phyloP scores from a whole-genome alignment of 2,113 vertebrate genomes.

The Eurystomus gularis region DNA sequence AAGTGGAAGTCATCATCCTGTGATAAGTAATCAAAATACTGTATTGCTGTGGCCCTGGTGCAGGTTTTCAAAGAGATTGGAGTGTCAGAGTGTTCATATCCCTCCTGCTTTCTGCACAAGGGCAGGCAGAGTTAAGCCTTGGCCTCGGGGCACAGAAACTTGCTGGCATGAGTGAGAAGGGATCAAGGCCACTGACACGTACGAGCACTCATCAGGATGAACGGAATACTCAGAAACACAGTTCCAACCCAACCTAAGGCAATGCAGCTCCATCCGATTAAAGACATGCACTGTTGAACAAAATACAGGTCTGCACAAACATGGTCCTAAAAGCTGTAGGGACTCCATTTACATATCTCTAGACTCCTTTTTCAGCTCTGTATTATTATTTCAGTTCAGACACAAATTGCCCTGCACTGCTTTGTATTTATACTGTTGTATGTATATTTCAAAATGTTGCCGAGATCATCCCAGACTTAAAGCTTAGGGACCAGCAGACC shows the following conservation, averaged over 20 bases:
- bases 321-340: neutral
- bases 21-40: neutral
- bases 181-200: neutral
- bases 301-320: neutral
- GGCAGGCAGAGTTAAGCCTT: slow-evolving; percentile 18
- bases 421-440: neutral
- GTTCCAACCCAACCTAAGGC: neutral
- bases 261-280: neutral
- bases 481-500: neutral
- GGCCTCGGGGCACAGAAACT: neutral
- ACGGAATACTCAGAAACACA: neutral
- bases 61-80: neutral
- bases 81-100: neutral
- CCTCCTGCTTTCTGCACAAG: neutral
- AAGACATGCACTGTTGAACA: neutral
- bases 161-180: neutral
- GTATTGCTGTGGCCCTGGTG: neutral
- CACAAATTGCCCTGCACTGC: neutral
- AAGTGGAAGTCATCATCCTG: neutral
- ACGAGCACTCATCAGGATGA: neutral
- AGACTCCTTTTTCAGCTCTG: neutral
- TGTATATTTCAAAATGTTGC: neutral
- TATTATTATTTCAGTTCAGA: neutral
- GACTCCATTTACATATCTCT: neutral
- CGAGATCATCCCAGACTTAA: neutral